phyloP scores from a whole-genome alignment of 1,140 invertebrate species.

The Drosophila elegans region DNA sequence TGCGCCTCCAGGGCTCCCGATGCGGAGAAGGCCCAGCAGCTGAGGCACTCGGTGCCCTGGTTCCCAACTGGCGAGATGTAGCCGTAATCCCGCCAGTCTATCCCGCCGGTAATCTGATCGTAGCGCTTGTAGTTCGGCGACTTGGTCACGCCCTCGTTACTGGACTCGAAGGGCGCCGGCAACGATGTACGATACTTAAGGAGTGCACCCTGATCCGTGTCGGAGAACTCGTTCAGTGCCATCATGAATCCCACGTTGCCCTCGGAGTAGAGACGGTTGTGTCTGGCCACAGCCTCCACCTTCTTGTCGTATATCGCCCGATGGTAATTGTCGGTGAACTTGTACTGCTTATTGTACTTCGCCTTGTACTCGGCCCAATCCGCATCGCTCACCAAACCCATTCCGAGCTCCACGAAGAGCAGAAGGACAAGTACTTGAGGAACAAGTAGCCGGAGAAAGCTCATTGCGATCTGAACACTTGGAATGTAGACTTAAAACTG shows the following conservation, averaged over 20 bases:
- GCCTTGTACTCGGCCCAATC: slow-evolving; percentile 24
- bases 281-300: background rate
- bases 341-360: slow-evolving; percentile 1
- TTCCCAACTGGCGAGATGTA: slow-evolving; percentile 84
- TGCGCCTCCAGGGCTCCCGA: slow-evolving; percentile 93
- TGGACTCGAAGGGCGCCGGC: background rate
- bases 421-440: background rate
- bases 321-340: background rate
- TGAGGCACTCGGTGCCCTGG: slow-evolving; percentile 92
- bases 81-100: slow-evolving; percentile 23
- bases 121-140: slow-evolving; percentile 6
- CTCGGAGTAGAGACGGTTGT: slow-evolving; percentile 6
- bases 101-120: slow-evolving; percentile 1
- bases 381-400: too few species aligned
- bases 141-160: background rate
- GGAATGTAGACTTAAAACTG: background rate
- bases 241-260: slow-evolving; percentile 4
- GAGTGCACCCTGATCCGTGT: slow-evolving; percentile 5
- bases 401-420: background rate
- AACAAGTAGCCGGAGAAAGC: background rate
- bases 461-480: slow-evolving; percentile 1
- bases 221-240: slow-evolving; percentile 34
- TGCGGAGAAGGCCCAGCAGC: slow-evolving; percentile 96
- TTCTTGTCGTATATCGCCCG: slow-evolving; percentile 1
- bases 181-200: background rate